phyloP scores from a whole-genome alignment of 2,113 vertebrate species.

The Butastur rufipennis region DNA sequence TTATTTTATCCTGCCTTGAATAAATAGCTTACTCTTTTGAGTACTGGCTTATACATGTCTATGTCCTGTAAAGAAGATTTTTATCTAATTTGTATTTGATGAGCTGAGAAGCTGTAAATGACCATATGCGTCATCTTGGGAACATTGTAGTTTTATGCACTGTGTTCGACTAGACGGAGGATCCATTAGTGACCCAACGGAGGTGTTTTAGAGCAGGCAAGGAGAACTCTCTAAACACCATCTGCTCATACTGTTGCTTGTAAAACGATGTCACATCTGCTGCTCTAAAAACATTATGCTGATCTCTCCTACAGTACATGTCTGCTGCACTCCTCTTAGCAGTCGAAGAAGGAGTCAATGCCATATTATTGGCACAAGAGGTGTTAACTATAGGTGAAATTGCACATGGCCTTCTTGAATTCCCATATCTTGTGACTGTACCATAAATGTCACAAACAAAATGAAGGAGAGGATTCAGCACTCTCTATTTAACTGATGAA shows the following conservation, averaged over 20 bases:
- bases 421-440: background rate
- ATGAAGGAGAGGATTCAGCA: background rate
- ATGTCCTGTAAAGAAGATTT: background rate
- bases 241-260: constrained; percentile 45
- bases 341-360: background rate
- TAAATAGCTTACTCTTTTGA: background rate
- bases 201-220: constrained; percentile 56
- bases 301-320: background rate
- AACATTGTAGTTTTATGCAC: background rate
- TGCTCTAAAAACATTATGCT: constrained; percentile 55
- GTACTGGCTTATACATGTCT: background rate
- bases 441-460: background rate
- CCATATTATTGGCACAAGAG: background rate
- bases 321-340: background rate
- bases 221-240: constrained; percentile 57
- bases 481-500: background rate
- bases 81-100: constrained; percentile 54
- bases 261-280: constrained; percentile 60
- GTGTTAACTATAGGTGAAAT: background rate
- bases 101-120: constrained; percentile 54
- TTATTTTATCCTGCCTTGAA: background rate
- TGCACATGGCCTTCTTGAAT: background rate
- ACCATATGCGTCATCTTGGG: constrained; percentile 24
- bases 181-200: constrained; percentile 47
- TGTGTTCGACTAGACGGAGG: background rate